Conservation (phyloP, 2,113 vertebrate genomes). For the Chaetodon trifascialis region DNA sequence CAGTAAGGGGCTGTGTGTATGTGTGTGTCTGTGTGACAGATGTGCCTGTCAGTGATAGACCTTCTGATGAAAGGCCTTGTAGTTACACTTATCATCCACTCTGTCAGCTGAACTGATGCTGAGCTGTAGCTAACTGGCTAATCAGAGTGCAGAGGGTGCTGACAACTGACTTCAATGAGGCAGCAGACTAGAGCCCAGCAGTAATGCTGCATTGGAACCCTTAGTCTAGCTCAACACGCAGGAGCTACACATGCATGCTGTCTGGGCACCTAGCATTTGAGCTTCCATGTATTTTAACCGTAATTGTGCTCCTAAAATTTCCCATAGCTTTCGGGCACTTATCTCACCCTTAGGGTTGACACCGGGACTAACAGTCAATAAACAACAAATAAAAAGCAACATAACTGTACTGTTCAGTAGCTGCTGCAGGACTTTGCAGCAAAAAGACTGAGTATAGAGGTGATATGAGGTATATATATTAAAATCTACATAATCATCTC, state of each 20-base stretch:
- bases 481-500: slow-evolving; percentile 51
- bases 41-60: not conserved
- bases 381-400: not conserved
- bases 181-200: slow-evolving; percentile 11
- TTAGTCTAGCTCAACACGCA: not conserved
- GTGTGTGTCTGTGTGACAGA: not conserved
- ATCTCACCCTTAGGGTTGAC: not conserved
- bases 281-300: no score
- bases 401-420: not conserved
- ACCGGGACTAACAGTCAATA: not conserved
- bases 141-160: slow-evolving; percentile 24
- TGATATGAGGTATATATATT: not conserved
- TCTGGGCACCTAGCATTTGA: not conserved
- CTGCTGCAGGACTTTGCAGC: slow-evolving; percentile 3
- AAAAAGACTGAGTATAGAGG: slow-evolving; percentile 10
- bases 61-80: slow-evolving; percentile 5
- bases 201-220: slow-evolving; percentile 19
- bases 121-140: slow-evolving; percentile 36
- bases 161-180: slow-evolving; percentile 15
- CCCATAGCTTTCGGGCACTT: not conserved
- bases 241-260: not conserved
- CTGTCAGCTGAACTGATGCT: slow-evolving; percentile 30
- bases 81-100: slow-evolving; percentile 4
- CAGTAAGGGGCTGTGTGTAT: not conserved
- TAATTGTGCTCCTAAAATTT: not conserved